Percentiles rank a stretch among this genome's conserved stretches.
Conservation (phyloP, 2,113 vertebrate genomes). For the Sphaerodactylus townsendi region DNA sequence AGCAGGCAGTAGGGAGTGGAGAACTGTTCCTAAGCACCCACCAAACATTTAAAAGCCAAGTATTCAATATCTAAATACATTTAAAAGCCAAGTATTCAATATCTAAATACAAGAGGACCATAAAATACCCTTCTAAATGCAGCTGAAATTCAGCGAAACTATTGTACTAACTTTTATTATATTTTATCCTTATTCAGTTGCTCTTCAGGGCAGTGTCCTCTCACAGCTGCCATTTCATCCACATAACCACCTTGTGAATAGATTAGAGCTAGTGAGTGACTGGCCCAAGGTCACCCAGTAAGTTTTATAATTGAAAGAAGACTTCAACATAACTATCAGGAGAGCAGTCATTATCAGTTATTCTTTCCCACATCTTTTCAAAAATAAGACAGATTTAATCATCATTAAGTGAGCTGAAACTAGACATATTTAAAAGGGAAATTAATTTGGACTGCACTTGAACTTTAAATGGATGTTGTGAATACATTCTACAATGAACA, state of each 20-base stretch:
- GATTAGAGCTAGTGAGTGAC: not conserved
- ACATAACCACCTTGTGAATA: not conserved
- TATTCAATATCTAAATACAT: not conserved
- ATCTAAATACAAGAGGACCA: not conserved
- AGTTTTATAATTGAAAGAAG: not conserved
- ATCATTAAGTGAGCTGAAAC: no score
- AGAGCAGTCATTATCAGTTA: no score
- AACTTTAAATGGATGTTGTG: no score
- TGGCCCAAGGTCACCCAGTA: not conserved
- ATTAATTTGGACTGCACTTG: no score
- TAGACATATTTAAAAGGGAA: no score
- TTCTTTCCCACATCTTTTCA: no score
- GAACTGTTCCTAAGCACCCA: not conserved
- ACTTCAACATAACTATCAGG: not conserved
- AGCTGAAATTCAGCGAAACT: not conserved
- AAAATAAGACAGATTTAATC: no score
- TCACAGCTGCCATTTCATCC: no score
- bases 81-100: not conserved
- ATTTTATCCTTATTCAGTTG: not conserved
- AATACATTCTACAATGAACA: no score
- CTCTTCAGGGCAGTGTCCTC: not conserved
- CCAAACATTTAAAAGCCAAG: not conserved
- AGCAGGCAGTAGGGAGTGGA: not conserved
- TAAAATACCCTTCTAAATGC: not conserved
- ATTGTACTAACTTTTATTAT: not conserved